These are phyloP conservation scores for Sebastes matsubarae DNA, from an alignment of 2,797 vertebrate species.

Conservation along the genomic window DNA sequence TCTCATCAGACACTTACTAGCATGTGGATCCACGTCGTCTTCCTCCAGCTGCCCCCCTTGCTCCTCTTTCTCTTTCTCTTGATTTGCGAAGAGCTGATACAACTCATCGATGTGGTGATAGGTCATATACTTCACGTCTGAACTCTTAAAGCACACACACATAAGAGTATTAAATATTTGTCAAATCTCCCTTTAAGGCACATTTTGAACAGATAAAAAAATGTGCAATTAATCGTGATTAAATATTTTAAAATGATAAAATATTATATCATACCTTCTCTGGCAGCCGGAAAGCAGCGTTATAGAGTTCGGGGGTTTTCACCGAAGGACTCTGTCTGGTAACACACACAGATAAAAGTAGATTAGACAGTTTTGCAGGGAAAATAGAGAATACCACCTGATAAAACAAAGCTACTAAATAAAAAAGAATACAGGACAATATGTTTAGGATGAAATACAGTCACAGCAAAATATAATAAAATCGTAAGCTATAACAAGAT, in stretches of 20 bases:
- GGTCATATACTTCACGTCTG: conserved; percentile 85
- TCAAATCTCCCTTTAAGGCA: too few species aligned
- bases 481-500: not conserved
- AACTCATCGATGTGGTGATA: conserved; percentile 85
- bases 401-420: too few species aligned
- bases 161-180: not conserved
- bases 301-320: conserved; percentile 82
- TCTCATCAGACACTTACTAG: conserved; percentile 52
- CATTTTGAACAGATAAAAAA: too few species aligned
- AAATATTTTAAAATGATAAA: too few species aligned
- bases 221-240: too few species aligned
- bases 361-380: not conserved
- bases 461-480: not conserved
- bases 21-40: conserved; percentile 36
- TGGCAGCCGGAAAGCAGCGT: conserved; percentile 86
- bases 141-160: conserved; percentile 68
- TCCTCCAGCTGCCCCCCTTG: conserved; percentile 13
- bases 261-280: conserved; percentile 81
- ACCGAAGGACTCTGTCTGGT: conserved; percentile 80
- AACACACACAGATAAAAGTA: not conserved
- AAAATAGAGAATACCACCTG: not conserved
- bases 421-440: not conserved
- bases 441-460: not conserved
- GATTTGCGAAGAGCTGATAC: conserved; percentile 81
- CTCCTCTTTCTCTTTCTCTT: conserved; percentile 60